These are phyloP conservation scores for Ethmia dodecea DNA, from an alignment of 2,888 invertebrate genomes.

Conservation along the genomic window DNA sequence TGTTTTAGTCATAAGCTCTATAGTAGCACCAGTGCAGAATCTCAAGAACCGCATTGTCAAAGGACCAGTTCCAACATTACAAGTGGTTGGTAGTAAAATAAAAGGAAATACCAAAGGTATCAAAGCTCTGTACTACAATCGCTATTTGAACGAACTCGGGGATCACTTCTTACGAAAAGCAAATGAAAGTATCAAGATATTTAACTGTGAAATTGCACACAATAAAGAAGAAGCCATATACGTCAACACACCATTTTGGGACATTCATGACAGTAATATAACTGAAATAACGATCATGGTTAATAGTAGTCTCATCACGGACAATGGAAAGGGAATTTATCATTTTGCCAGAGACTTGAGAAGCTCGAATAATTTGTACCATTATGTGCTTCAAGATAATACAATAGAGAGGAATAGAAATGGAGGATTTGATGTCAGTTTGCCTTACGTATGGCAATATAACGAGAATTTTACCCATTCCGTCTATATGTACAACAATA, in stretches of 20 bases:
- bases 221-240: constrained; percentile 89
- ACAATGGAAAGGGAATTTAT: constrained; percentile 91
- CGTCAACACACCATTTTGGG: constrained; percentile 91
- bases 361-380: constrained; percentile 97
- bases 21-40: constrained; percentile 85
- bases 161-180: constrained; percentile 92
- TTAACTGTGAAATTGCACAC: constrained; percentile 88
- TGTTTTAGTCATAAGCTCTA: constrained; percentile 86
- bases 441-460: constrained; percentile 97
- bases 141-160: constrained; percentile 90
- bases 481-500: constrained; percentile 90
- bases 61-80: constrained; percentile 88
- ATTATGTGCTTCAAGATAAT: constrained; percentile 93
- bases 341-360: constrained; percentile 96
- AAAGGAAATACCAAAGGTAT: constrained; percentile 89
- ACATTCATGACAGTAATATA: constrained; percentile 89
- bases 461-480: constrained; percentile 96
- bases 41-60: constrained; percentile 84
- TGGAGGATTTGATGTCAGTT: constrained; percentile 91
- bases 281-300: constrained; percentile 94
- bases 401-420: constrained; percentile 89
- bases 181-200: constrained; percentile 90
- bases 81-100: constrained; percentile 84
- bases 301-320: constrained; percentile 89
- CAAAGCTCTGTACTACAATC: constrained; percentile 90